Evolutionary conservation across 2,888 invertebrate species (phyloP), one percentile per base, ranked within the genome.

Genomic region (Leptothorax acervorum): DNA sequence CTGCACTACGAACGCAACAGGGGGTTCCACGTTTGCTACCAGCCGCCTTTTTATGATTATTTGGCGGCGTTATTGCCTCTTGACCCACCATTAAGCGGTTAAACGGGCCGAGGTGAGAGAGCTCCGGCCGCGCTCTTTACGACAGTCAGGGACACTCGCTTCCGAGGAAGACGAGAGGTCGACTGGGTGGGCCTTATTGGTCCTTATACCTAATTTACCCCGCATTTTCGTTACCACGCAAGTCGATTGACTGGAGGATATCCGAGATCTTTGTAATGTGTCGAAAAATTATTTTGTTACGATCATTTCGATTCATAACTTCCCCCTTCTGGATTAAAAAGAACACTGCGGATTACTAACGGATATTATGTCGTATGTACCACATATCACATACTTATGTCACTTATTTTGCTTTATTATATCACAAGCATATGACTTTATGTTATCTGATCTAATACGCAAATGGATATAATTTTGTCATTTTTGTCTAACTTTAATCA

Each of bases 1-100:
- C 83, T 86, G 84, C 87, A 86, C 87, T 91, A 89, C 86, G 86
- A 82, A 86, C 86, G 79, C 89, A 79, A 86, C 88, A 85, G 91
- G 90, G 90, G 90, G 87, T 87, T 86, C 83, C 88, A 85, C 86
- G 84, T 84, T 78, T 82, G 92, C 92, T 92, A 93, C 92, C 92
- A 92, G 86, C 89, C 89, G 87, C 88, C 88, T 92, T 92, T 93
- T 93, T 93, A 93, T 91, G 92, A 93, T 93, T 92, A 93, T 93
- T 93, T 87, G 90, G 88, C 89, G 87, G 92, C 89, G 91, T 93
- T 93, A 93, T 93, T 91, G 92, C 92, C 92, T 90, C 93, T 93
- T 92, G 93, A 94, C 93, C 92, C 87, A 88, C 89, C 91, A 92
- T 93, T 92, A 93, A 93, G 86, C 92, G 91, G 92, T 92, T 92